Evolutionary conservation across 2,888 invertebrate species (phyloP).

Genomic region (Cabera pusaria): DNA sequence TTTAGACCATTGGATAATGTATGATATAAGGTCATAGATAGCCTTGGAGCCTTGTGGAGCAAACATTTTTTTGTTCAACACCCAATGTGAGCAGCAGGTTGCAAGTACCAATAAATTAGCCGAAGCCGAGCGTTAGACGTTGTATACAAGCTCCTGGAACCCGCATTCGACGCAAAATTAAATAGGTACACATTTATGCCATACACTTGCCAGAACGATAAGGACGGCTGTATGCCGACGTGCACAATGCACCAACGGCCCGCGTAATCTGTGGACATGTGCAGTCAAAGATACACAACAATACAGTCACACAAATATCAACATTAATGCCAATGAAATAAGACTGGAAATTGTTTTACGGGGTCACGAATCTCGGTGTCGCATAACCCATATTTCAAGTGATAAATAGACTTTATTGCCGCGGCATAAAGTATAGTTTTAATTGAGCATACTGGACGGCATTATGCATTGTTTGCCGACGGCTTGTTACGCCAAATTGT

Average conservation of each 20-base stretch:
- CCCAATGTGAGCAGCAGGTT: too few species aligned
- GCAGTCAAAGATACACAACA: slow-evolving; percentile 20
- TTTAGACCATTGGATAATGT: too few species aligned
- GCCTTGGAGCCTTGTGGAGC: too few species aligned
- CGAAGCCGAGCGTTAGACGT: too few species aligned
- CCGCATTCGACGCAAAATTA: slow-evolving; percentile 15
- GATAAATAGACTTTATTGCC: slow-evolving; percentile 12
- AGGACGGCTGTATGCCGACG: slow-evolving; percentile 29
- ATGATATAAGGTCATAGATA: too few species aligned
- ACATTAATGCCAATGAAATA: too few species aligned
- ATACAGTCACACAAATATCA: too few species aligned
- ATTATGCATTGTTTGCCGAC: slow-evolving; percentile 35
- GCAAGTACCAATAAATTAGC: too few species aligned
- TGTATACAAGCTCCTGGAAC: too few species aligned
- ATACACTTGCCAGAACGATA: slow-evolving; percentile 24
- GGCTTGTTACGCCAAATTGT: slow-evolving; percentile 37
- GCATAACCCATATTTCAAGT: slow-evolving; percentile 4
- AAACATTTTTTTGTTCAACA: too few species aligned
- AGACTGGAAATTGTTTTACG: too few species aligned
- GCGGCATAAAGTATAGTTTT: slow-evolving; percentile 20
- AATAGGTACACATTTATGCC: slow-evolving; percentile 15
- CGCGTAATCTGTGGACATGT: slow-evolving; percentile 33
- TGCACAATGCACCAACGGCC: slow-evolving; percentile 31
- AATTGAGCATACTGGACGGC: slow-evolving; percentile 15
- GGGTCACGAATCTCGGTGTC: slow-evolving; percentile 14